Evolutionary conservation across 2,888 invertebrate genomes (phyloP).

Genomic region (Drosophila kanekoi): DNA sequence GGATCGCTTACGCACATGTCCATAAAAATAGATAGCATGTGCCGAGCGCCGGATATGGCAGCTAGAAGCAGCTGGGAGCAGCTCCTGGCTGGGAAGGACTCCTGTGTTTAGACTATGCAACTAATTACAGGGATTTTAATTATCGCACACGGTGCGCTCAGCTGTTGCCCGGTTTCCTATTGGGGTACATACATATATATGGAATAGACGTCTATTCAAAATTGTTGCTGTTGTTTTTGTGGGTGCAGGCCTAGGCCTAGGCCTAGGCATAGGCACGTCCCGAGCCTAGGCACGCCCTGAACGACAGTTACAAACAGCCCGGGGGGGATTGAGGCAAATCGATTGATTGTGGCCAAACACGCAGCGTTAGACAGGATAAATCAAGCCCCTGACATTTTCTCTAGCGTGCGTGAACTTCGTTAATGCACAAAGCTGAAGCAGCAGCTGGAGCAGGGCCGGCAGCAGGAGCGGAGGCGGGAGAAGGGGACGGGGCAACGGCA

Average conservation of each 20-base stretch:
- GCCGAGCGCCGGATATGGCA: slow-evolving; percentile 46
- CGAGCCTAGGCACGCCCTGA: slow-evolving; percentile 74
- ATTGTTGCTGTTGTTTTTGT: slow-evolving; percentile 57
- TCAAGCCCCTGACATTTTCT: slow-evolving; percentile 78
- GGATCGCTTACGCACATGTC: slow-evolving; percentile 82
- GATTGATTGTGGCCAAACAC: slow-evolving; percentile 81
- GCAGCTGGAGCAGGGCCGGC: slow-evolving; percentile 29
- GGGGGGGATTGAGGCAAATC: slow-evolving; percentile 59
- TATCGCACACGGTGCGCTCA: slow-evolving; percentile 65
- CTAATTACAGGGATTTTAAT: slow-evolving; percentile 81
- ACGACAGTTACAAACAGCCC: slow-evolving; percentile 79
- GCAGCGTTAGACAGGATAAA: slow-evolving; percentile 80
- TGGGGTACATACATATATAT: slow-evolving; percentile 15
- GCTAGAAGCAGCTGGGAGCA: background rate
- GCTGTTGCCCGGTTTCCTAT: slow-evolving; percentile 63
- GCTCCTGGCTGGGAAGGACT: background rate
- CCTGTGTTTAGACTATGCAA: slow-evolving; percentile 49
- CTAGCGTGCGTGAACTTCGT: slow-evolving; percentile 78
- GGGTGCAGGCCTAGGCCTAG: slow-evolving; percentile 56
- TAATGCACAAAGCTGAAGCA: slow-evolving; percentile 63
- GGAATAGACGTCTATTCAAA: slow-evolving; percentile 27
- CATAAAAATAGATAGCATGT: slow-evolving; percentile 70
- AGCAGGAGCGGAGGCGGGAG: slow-evolving; percentile 23
- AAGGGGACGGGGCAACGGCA: slow-evolving; percentile 53
- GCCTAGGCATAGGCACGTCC: slow-evolving; percentile 20